Evolutionary conservation across 2,888 invertebrate species (phyloP).

Genomic region (Marronus borbonicus): DNA sequence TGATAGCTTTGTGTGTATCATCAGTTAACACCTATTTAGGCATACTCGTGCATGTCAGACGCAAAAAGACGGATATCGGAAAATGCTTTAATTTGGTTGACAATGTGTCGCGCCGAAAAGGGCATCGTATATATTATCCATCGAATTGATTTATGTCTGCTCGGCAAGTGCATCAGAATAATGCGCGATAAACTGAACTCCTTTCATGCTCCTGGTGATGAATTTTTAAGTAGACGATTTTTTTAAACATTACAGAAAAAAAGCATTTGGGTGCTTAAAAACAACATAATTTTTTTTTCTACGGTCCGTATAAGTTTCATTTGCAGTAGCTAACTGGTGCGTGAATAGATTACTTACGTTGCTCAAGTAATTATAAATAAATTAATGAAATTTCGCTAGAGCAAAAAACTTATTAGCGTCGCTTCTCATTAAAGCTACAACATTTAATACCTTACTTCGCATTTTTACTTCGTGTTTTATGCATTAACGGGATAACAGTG

Average conservation of each 20-base stretch:
- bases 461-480: neutral
- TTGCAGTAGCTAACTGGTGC: neutral
- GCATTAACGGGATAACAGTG: neutral
- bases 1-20: neutral
- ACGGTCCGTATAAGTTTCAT: neutral
- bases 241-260: neutral
- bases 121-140: neutral
- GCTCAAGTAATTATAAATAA: neutral
- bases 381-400: neutral
- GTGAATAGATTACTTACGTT: neutral
- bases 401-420: neutral
- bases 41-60: neutral
- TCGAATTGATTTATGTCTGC: constrained; percentile 20
- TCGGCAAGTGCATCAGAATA: neutral
- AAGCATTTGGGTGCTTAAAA: neutral
- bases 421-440: neutral
- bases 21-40: constrained; percentile 16
- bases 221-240: neutral
- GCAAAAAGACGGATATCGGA: constrained; percentile 14
- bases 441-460: neutral
- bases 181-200: neutral
- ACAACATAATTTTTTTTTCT: neutral
- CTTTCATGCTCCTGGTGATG: neutral
- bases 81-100: constrained; percentile 27
- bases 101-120: neutral